Conservation (phyloP, 2,113 vertebrate species). For the Cyanistes caeruleus region DNA sequence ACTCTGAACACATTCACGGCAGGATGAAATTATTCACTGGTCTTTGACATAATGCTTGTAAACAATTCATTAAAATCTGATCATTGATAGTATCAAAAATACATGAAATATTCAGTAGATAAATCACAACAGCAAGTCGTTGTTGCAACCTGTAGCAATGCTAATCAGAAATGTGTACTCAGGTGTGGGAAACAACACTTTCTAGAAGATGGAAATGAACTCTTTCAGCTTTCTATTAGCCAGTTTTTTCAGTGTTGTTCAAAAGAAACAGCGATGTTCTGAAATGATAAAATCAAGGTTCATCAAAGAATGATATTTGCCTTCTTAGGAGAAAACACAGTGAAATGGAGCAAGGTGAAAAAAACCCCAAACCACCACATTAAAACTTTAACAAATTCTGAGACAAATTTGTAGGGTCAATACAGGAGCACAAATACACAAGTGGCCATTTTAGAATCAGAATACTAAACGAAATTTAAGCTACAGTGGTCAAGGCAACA, state of each 20-base stretch:
- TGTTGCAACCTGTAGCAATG: neutral
- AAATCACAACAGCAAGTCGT: neutral
- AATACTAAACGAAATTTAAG: conserved; percentile 57
- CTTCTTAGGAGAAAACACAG: neutral
- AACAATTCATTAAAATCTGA: conserved; percentile 35
- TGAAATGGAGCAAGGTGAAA: neutral
- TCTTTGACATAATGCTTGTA: neutral
- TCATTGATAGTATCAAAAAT: neutral
- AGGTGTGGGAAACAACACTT: neutral
- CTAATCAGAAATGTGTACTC: neutral
- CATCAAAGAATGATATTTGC: neutral
- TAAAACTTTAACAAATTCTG: conserved; percentile 2
- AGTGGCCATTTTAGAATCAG: conserved; percentile 40
- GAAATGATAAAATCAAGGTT: neutral
- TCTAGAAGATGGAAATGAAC: neutral
- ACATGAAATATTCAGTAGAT: conserved; percentile 5
- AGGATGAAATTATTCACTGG: neutral
- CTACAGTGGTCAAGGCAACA: conserved; percentile 54
- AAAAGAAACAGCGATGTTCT: neutral
- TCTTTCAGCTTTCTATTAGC: neutral
- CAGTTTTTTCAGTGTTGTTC: neutral
- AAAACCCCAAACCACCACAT: neutral
- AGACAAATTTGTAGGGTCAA: conserved; percentile 21
- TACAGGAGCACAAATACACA: conserved; percentile 22
- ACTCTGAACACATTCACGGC: neutral